Evolutionary conservation across 2,113 vertebrate genomes (phyloP), one percentile per base, ranked within the genome.

Genomic region (Promerops cafer): DNA sequence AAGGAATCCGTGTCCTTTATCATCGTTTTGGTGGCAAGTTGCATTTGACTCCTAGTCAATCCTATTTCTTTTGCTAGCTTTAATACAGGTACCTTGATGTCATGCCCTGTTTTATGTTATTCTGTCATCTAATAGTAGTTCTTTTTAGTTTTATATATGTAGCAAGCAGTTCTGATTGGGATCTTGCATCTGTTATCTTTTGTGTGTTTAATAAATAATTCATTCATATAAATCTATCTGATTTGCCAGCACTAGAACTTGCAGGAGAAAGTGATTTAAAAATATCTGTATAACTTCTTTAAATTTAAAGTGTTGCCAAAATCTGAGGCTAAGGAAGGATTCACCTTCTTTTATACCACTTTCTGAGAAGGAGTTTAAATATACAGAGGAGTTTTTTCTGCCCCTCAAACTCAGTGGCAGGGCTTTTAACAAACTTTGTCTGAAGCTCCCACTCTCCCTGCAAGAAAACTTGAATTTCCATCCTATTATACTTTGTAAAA

Each of bases 1-100:
- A 35, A 30, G 10, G 16, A 75, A 31, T 49, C 30, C 59, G 23
- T 23, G 30, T 50, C 10, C 35, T 12, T 19, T 70, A 42, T 50
- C 1, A 1, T 35, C 0, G 0, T 31, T 75, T 47, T 0, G 0
- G 8, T 20, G 13, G 3, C n/a, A 22, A 56, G 1, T 40, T 75
- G n/a, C 50, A 11, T 56, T 40, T 35, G 10, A 26, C 52, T 57
- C 3, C 26, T 42, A 49, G 33, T 49, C 24, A 49, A 49, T 21
- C 16, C 7, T 35, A 26, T 49, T 76, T 57, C 10, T 42, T 66
- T 76, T 50, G 8, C 16, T 66, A 17, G 13, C 26, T 76, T 66
- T 85, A 50, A 57, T 76, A 24, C 31, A 30, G 11, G 10, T 30
- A 50, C 8, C 3, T 24, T 30, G 10, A 31, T 35, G 14, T n/a